Evolutionary conservation across 1,140 invertebrate genomes (phyloP).

Genomic region (Colletes latitarsis): DNA sequence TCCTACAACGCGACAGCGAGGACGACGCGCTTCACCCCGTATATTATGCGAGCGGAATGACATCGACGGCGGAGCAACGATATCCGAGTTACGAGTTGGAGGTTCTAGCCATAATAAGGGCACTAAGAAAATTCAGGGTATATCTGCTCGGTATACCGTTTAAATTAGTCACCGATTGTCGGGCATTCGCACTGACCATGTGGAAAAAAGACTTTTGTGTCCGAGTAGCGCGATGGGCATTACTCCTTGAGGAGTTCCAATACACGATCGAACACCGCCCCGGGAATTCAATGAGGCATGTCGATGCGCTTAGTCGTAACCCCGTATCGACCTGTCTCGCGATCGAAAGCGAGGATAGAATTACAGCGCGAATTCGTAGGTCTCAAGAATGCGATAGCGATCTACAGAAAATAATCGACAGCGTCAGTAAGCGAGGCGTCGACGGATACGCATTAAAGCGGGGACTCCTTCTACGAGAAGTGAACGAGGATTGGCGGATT

Average conservation of each 20-base stretch:
- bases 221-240: not conserved
- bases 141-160: slow-evolving; percentile 1
- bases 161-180: not conserved
- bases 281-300: not conserved
- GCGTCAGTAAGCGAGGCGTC: not conserved
- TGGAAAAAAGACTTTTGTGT: not conserved
- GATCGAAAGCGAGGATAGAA: not conserved
- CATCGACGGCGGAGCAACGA: too few species aligned
- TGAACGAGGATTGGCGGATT: not conserved
- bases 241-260: not conserved
- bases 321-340: not conserved
- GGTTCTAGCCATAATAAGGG: too few species aligned
- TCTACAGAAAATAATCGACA: not conserved
- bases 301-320: not conserved
- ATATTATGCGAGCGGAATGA: too few species aligned
- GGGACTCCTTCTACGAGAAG: not conserved
- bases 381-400: not conserved
- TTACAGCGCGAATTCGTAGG: not conserved
- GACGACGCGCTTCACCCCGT: too few species aligned
- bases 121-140: too few species aligned
- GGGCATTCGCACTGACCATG: not conserved
- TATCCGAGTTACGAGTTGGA: too few species aligned
- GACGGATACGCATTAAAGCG: not conserved
- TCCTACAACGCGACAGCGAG: too few species aligned
- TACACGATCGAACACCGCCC: not conserved